These are phyloP conservation scores for Encarsia formosa DNA, from an alignment of 2,888 invertebrate species.

Conservation along the genomic window DNA sequence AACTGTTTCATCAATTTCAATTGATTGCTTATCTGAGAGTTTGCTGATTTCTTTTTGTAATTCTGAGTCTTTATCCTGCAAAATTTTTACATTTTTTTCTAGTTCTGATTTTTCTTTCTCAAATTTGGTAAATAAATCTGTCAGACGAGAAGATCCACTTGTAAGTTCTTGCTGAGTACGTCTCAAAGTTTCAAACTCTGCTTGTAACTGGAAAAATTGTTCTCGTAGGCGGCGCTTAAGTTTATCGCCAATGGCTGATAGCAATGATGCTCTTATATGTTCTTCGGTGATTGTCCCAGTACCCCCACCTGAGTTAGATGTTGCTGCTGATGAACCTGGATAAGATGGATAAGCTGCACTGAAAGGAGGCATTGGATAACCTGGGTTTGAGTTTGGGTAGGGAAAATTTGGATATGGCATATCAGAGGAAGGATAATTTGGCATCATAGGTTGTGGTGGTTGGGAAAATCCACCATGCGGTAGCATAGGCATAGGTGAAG, in stretches of 20 bases:
- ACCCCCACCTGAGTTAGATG: constrained; percentile 54
- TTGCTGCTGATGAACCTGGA: constrained; percentile 39
- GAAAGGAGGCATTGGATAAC: constrained; percentile 45
- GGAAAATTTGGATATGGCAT: constrained; percentile 48
- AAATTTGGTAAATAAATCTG: constrained; percentile 71
- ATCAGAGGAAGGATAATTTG: constrained; percentile 33
- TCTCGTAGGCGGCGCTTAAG: constrained; percentile 81
- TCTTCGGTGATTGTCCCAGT: constrained; percentile 89
- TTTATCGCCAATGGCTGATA: constrained; percentile 95
- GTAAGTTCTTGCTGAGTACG: constrained; percentile 82
- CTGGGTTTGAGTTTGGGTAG: constrained; percentile 47
- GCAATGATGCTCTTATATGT: constrained; percentile 87
- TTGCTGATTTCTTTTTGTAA: constrained; percentile 75
- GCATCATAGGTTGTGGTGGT: constrained; percentile 40
- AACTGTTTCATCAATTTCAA: constrained; percentile 94
- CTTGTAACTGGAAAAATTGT: constrained; percentile 84
- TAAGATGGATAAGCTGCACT: constrained; percentile 48
- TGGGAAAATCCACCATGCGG: constrained; percentile 24
- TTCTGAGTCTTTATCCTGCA: constrained; percentile 85
- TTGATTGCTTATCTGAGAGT: constrained; percentile 71
- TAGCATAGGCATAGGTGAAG: constrained; percentile 30
- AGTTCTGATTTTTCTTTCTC: constrained; percentile 77
- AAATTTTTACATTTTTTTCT: constrained; percentile 75
- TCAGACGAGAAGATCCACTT: constrained; percentile 78
- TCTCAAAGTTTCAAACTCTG: constrained; percentile 83